Evolutionary conservation across 2,888 invertebrate genomes (phyloP).

Genomic region (Netelia inedita): DNA sequence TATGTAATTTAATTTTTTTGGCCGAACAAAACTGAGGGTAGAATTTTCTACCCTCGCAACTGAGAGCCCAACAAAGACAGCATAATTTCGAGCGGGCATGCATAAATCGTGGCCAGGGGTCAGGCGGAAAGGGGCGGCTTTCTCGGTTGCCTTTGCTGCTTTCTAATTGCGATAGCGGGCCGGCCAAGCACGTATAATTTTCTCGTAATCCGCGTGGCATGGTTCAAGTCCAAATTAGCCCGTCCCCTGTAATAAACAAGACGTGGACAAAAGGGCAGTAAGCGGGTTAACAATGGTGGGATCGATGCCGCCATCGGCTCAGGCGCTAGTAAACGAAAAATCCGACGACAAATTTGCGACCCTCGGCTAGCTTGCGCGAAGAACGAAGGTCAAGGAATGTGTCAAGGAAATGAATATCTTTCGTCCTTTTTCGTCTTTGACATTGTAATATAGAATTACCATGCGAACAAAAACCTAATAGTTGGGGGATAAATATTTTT

Average conservation of each 20-base stretch:
- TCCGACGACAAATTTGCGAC: constrained; percentile 43
- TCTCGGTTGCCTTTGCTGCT: constrained; percentile 53
- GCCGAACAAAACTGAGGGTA: too few species aligned
- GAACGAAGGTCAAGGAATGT: constrained; percentile 25
- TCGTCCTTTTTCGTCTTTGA: not conserved
- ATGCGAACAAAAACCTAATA: constrained; percentile 9
- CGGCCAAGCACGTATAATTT: constrained; percentile 65
- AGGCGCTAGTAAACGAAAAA: constrained; percentile 41
- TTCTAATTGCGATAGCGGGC: constrained; percentile 69
- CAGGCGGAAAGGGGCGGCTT: constrained; percentile 19
- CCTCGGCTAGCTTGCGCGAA: constrained; percentile 26
- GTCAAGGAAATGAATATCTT: constrained; percentile 12
- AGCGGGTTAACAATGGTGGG: constrained; percentile 19
- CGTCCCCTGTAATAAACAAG: constrained; percentile 66
- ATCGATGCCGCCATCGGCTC: constrained; percentile 42
- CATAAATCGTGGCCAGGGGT: constrained; percentile 29
- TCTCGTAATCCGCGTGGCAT: constrained; percentile 69
- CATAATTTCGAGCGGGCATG: constrained; percentile 46
- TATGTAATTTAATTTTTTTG: too few species aligned
- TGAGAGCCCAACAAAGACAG: not conserved
- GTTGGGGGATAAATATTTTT: not conserved
- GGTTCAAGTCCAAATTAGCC: constrained; percentile 68
- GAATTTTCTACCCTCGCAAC: too few species aligned
- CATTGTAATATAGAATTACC: not conserved
- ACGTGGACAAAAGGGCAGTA: constrained; percentile 29